Conservation (phyloP, 2,113 vertebrate genomes). For the Psettodes erumei region DNA sequence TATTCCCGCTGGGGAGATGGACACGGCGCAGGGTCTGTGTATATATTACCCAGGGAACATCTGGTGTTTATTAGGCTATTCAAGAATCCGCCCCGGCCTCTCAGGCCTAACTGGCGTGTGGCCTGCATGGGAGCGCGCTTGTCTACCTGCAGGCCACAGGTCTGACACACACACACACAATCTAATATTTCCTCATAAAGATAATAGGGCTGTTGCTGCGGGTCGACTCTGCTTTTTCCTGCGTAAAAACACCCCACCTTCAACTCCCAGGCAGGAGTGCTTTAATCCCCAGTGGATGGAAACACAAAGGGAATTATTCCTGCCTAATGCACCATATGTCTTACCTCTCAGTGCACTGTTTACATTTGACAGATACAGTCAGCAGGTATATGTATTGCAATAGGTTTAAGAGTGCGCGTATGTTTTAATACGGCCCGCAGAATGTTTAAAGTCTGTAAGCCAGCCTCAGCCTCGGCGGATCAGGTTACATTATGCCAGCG, state of each 20-base stretch:
- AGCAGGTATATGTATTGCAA: constrained; percentile 41
- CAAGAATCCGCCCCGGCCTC: constrained; percentile 75
- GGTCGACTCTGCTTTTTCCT: constrained; percentile 53
- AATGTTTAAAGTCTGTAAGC: constrained; percentile 63
- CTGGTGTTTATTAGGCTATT: constrained; percentile 84
- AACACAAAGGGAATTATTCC: constrained; percentile 49
- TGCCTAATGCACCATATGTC: constrained; percentile 45
- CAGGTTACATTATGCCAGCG: constrained; percentile 28
- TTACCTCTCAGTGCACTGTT: constrained; percentile 50
- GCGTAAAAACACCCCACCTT: constrained; percentile 18
- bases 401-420: constrained; percentile 19
- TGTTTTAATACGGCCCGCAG: constrained; percentile 40
- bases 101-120: constrained; percentile 78
- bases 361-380: constrained; percentile 48
- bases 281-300: constrained; percentile 63
- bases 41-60: constrained; percentile 83
- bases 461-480: constrained; percentile 35
- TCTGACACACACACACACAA: constrained; percentile 60
- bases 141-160: constrained; percentile 61
- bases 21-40: constrained; percentile 78
- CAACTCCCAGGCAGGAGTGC: constrained; percentile 23
- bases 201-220: constrained; percentile 50
- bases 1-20: constrained; percentile 73
- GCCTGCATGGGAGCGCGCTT: constrained; percentile 70
- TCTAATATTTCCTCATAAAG: constrained; percentile 76